Conservation (phyloP, 2,113 vertebrate genomes). For the Pionites leucogaster region DNA sequence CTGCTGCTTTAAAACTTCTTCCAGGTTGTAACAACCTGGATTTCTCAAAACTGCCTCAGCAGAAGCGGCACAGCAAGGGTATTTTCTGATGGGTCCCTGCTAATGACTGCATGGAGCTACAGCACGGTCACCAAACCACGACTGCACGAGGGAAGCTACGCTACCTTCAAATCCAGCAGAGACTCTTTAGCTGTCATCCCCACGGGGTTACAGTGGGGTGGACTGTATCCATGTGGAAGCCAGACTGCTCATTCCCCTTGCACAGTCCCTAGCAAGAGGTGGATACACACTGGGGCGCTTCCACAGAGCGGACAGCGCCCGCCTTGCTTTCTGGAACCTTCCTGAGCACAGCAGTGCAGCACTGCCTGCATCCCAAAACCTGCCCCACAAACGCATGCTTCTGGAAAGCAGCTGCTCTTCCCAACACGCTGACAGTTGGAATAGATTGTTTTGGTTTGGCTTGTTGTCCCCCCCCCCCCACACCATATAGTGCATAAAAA, state of each 20-base stretch:
- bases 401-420: background rate
- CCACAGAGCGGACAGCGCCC: background rate
- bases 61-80: background rate
- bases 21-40: background rate
- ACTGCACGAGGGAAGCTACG: background rate
- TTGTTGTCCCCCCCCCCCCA: too few relatives aligned
- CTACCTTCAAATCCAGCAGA: background rate
- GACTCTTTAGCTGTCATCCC: background rate
- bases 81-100: background rate
- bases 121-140: background rate
- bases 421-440: background rate
- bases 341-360: background rate
- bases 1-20: background rate
- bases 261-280: background rate
- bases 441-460: background rate
- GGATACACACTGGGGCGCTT: slow-evolving; percentile 7
- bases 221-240: background rate
- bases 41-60: background rate
- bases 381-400: background rate
- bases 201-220: background rate
- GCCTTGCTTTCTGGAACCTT: slow-evolving; percentile 68
- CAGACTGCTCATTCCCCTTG: background rate
- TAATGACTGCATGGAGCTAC: background rate
- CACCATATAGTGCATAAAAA: background rate
- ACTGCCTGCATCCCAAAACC: background rate